A percentile compares a stretch with the other conserved stretches of the same genome.
Conservation (phyloP, 2,888 invertebrate species). For the Allygus modestus region DNA sequence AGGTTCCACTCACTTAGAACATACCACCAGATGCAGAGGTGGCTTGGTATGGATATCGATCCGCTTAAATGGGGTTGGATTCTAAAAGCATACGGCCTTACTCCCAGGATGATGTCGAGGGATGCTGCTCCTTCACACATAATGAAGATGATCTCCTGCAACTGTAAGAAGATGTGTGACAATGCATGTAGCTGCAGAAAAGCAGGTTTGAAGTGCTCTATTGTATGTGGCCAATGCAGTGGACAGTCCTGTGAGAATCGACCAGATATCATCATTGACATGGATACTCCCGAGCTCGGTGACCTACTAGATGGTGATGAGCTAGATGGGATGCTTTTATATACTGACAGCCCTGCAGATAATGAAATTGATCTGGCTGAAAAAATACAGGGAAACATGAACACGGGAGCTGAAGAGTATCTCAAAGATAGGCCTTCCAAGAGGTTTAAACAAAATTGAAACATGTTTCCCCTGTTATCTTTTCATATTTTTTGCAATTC, state of each 20-base stretch:
- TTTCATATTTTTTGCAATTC: too few species aligned
- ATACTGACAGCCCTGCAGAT: background rate
- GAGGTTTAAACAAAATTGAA: background rate
- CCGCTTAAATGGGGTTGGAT: background rate
- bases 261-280: background rate
- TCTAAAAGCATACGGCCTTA: background rate
- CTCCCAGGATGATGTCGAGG: background rate
- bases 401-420: background rate
- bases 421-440: background rate
- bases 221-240: background rate
- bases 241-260: background rate
- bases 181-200: background rate
- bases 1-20: slow-evolving; percentile 43
- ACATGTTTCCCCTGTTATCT: background rate
- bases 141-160: background rate
- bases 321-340: background rate
- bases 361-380: background rate
- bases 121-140: background rate
- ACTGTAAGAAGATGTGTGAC: background rate
- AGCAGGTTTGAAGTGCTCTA: background rate
- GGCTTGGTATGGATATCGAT: background rate
- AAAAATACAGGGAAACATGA: background rate
- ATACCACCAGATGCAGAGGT: slow-evolving; percentile 41
- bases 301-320: background rate
- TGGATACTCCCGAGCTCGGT: background rate